Base-by-base conservation (phyloP, 2,113 vertebrate species). In the Pseudopipra pipra region DNA sequence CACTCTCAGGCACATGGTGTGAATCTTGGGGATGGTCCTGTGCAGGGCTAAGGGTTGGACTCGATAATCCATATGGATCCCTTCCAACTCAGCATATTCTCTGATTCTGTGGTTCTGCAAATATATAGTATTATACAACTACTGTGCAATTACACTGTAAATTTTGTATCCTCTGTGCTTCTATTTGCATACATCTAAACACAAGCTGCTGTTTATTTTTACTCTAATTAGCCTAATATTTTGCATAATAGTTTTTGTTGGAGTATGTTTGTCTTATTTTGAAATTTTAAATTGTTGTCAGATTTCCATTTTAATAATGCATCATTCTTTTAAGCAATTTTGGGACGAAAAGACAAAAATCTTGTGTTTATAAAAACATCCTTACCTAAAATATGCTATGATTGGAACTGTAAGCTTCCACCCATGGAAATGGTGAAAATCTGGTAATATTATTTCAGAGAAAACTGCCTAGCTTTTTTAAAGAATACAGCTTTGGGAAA, bases 131-230 rank as follows among this genome's bases (percentile, higher is more conserved):
- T 91, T 94, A 93, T 63, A 43, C 47, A 93, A 94, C 28, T 78
- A 84, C 28, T 54, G 27, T 24, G 18, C 37, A 93, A 95, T 93
- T 97, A 89, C 41, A 86, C 27, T 83, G 44, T 67, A 91, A 95
- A 80, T 73, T 91, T 43, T 54, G 37, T 77, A 82, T 73, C 89
- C 51, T 65, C 76, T 74, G 59, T 74, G 70, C 62, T 93, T 94
- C 94, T 65, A 87, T 59, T 92, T 73, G 73, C n/a, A 68, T 28
- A 47, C 14, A 72, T 21, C 39, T n/a, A 95, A 90, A 95, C 4
- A 70, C 2, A 51, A 94, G 30, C 61, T 91, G 30, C 66, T 62
- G 35, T 43, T 72, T 41, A 47, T 89, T 55, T 67, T 77, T 62
- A 91, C 41, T 54, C 41, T 56, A 58, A 79, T 78, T 61, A 87